These are phyloP conservation scores for Dermolepida albohirtum DNA, from an alignment of 2,888 invertebrate species.

Conservation along the genomic window DNA sequence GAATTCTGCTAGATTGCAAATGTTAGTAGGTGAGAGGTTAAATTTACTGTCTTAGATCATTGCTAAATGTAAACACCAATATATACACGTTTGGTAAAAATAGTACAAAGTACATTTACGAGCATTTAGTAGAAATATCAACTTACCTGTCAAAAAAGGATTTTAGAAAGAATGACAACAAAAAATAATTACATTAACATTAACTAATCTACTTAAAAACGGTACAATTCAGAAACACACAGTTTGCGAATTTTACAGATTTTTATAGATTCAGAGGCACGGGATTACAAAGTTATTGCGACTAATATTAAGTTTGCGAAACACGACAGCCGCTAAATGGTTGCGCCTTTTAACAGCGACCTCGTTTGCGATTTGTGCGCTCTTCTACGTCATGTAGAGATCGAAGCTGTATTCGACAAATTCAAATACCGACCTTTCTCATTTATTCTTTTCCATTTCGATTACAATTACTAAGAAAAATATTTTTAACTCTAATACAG, in stretches of 20 bases:
- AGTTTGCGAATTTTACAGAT: slow-evolving; percentile 8
- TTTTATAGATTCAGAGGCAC: slow-evolving; percentile 7
- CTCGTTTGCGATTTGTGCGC: slow-evolving; percentile 36
- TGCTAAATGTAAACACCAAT: slow-evolving; percentile 22
- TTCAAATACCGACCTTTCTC: neutral
- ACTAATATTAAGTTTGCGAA: slow-evolving; percentile 36
- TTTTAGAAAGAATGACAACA: neutral
- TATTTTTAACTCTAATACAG: too few relatives aligned
- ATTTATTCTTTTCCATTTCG: too few relatives aligned
- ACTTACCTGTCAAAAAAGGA: slow-evolving; percentile 12
- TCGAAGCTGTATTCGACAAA: slow-evolving; percentile 28
- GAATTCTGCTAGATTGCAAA: too few relatives aligned
- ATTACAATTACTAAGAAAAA: too few relatives aligned
- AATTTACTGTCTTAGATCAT: slow-evolving; percentile 29
- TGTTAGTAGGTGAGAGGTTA: slow-evolving; percentile 14
- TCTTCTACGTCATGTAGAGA: slow-evolving; percentile 32
- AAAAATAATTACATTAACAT: slow-evolving; percentile 2
- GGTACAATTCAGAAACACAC: neutral
- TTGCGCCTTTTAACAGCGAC: slow-evolving; percentile 38
- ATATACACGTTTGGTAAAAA: slow-evolving; percentile 21
- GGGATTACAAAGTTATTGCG: slow-evolving; percentile 30
- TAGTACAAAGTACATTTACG: slow-evolving; percentile 5
- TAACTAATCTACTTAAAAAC: neutral
- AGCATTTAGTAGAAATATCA: neutral
- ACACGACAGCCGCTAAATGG: slow-evolving; percentile 28